Conservation (phyloP, 2,888 invertebrate species). For the Drosophila tanythrix region DNA sequence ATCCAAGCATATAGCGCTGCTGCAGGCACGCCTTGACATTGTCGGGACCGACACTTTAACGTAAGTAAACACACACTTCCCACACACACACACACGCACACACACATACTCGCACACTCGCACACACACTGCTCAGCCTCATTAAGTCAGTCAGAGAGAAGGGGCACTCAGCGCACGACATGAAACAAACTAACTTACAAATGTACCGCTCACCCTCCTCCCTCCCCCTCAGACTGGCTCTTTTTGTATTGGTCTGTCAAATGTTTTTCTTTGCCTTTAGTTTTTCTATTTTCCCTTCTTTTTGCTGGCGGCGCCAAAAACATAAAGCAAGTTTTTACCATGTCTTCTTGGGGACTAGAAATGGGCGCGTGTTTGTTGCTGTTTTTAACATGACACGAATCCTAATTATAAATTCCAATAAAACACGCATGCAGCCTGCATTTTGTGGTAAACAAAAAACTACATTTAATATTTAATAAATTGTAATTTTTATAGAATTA, state of each 20-base stretch:
- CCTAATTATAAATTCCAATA: not conserved
- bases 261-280: constrained; percentile 24
- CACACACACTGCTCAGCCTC: constrained; percentile 31
- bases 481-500: not conserved
- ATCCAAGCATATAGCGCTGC: constrained; percentile 16
- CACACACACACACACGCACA: constrained; percentile 5
- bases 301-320: constrained; percentile 33
- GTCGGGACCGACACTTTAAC: constrained; percentile 31
- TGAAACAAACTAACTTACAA: constrained; percentile 46
- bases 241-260: constrained; percentile 36
- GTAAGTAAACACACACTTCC: constrained; percentile 13
- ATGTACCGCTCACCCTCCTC: not conserved
- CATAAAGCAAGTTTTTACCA: constrained; percentile 33
- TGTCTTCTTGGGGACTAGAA: not conserved
- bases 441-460: not conserved
- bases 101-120: constrained; percentile 6
- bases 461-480: not conserved
- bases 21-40: constrained; percentile 54
- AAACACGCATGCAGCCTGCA: not conserved
- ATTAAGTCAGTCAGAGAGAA: constrained; percentile 47
- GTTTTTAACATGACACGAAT: not conserved
- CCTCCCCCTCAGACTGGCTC: not conserved
- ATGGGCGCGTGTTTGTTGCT: not conserved
- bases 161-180: constrained; percentile 39
- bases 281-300: constrained; percentile 16